Evolutionary conservation across 2,888 invertebrate genomes (phyloP), one percentile per base, ranked within the genome.

Genomic region (Eurytoma adleriae): DNA sequence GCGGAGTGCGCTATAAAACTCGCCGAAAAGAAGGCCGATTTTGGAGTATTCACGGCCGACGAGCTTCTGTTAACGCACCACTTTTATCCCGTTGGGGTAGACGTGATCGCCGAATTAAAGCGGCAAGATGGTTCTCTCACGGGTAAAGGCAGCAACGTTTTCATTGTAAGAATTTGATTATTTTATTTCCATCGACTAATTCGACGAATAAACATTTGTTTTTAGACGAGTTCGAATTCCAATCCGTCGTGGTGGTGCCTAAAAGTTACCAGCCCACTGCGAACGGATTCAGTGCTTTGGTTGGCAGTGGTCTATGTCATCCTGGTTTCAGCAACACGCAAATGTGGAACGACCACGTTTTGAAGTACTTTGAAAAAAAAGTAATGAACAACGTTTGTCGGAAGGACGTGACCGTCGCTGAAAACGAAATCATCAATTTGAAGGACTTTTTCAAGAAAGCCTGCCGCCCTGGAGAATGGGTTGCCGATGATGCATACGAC

Each of bases 391-490:
- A 79, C 0, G 76, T 80, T 27, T 92, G 92, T 81, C 90, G 89
- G 56, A 86, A 89, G 20, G 90, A 86, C 18, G 59, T 85, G n/a
- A 86, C 89, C 0, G 84, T 84, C 4, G 85, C 84, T 0, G 93
- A 94, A 87, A 88, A 95, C 84, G 94, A 95, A 83, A 92, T 94
- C 27, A 91, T 92, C 61, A 92, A 93, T 2, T 91, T 96, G 0
- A 92, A 91, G 69, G 86, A 89, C 0, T 95, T 94, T 91, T 96
- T 96, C 91, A 92, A 92, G 0, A 91, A 92, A 0, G 94, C 94
- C 81, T 96, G 96, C 90, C 92, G 95, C 69, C 96, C 96, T 5
- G 96, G 96, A 0, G 87, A 90, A 0, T 95, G 95, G 95, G 92
- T 93, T 3, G 86, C 91, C 24, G 93, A 94, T 82, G 82, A 85